These are phyloP conservation scores for Semnornis frantzii DNA, from an alignment of 2,113 vertebrate genomes.

Conservation along the genomic window DNA sequence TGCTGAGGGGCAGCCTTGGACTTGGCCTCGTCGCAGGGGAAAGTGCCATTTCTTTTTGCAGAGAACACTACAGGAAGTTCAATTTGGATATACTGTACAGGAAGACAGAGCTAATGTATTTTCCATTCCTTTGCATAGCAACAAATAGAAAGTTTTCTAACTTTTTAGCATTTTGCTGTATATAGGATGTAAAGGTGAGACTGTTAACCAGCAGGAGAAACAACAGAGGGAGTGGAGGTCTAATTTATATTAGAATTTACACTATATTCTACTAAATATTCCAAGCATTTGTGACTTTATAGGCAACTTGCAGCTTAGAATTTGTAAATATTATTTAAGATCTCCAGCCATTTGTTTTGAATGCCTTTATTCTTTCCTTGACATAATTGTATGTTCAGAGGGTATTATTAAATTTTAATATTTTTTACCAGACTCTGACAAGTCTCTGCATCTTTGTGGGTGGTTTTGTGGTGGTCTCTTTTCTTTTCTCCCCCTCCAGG, in stretches of 20 bases:
- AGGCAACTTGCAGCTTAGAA: conserved; percentile 54
- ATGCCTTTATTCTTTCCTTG: conserved; percentile 64
- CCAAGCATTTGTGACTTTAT: conserved; percentile 66
- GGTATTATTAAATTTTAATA: conserved; percentile 72
- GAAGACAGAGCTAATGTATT: conserved; percentile 73
- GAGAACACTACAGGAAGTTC: conserved; percentile 55
- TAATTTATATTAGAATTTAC: conserved; percentile 75
- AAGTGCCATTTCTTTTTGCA: conserved; percentile 75
- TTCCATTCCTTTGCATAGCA: conserved; percentile 67
- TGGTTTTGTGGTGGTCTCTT: neutral
- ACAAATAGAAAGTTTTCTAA: conserved; percentile 74
- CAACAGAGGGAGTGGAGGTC: conserved; percentile 35
- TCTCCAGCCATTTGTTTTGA: conserved; percentile 48
- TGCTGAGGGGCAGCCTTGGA: conserved; percentile 14
- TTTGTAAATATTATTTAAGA: conserved; percentile 56
- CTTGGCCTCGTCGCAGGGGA: conserved; percentile 71
- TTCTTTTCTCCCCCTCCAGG: neutral
- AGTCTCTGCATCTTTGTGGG: neutral
- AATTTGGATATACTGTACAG: conserved; percentile 73
- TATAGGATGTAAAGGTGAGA: conserved; percentile 64
- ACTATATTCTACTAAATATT: conserved; percentile 61
- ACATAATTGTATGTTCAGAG: conserved; percentile 61
- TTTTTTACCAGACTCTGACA: conserved; percentile 54
- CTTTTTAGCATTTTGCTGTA: conserved; percentile 76
- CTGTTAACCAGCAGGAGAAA: conserved; percentile 33